Percentiles rank a stretch among this genome's conserved stretches.
Evolutionary conservation across 2,888 invertebrate species (phyloP).

Genomic region (Sicus ferrugineus): DNA sequence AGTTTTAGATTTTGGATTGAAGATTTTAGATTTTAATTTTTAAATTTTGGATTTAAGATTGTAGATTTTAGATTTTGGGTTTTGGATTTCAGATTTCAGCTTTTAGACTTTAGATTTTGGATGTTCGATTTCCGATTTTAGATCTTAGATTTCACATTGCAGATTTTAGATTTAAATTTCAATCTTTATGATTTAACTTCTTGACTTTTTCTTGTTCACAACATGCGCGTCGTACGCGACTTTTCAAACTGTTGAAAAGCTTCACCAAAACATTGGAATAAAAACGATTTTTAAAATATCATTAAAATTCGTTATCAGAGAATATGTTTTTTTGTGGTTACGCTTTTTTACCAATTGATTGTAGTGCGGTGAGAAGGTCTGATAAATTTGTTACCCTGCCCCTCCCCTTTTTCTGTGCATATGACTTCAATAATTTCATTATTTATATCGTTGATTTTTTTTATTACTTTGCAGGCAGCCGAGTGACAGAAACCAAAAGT

Average conservation of each 20-base stretch:
- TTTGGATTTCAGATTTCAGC: too few relatives aligned
- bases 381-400: background rate
- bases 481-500: background rate
- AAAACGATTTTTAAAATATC: background rate
- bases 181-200: background rate
- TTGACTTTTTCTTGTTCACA: background rate
- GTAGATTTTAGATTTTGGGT: too few relatives aligned
- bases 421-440: too few relatives aligned
- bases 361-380: background rate
- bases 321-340: background rate
- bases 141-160: background rate
- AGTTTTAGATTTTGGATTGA: too few relatives aligned
- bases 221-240: background rate
- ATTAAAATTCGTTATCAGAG: background rate
- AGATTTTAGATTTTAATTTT: too few relatives aligned
- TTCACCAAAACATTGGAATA: background rate
- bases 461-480: background rate
- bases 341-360: background rate
- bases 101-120: too few relatives aligned
- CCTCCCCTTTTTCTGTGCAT: too few relatives aligned
- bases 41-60: too few relatives aligned
- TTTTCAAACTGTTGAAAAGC: background rate
- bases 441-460: background rate
- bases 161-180: background rate
- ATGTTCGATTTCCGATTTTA: background rate